A percentile compares a stretch with the other conserved stretches of the same genome.
Conservation (phyloP, 1,140 invertebrate genomes). For the Aphidius gifuensis region DNA sequence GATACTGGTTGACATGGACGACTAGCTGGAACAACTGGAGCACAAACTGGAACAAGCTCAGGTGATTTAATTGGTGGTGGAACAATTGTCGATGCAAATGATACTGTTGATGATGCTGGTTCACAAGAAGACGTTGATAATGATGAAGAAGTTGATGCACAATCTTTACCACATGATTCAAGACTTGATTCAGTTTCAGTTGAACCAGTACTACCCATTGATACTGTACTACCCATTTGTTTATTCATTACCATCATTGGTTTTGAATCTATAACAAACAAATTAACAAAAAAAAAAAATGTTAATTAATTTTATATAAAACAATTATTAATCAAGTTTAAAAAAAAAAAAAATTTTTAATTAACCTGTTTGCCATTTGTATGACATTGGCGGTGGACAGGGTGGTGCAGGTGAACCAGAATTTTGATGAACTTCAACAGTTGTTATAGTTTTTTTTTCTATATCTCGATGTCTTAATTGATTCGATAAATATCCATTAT, state of each 20-base stretch:
- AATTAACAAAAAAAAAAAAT: not conserved
- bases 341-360: not conserved
- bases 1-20: slow-evolving; percentile 24
- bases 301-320: not conserved
- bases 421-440: slow-evolving; percentile 50
- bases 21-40: slow-evolving; percentile 19
- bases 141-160: slow-evolving; percentile 49
- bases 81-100: slow-evolving; percentile 32
- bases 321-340: not conserved
- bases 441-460: slow-evolving; percentile 48
- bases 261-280: slow-evolving; percentile 36
- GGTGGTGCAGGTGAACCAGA: slow-evolving; percentile 49
- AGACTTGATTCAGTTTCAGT: slow-evolving; percentile 53
- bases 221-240: slow-evolving; percentile 54
- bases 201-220: slow-evolving; percentile 53
- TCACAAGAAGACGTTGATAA: slow-evolving; percentile 50
- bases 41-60: slow-evolving; percentile 25
- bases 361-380: slow-evolving; percentile 50
- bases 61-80: slow-evolving; percentile 22
- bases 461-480: slow-evolving; percentile 35
- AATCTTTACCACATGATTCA: slow-evolving; percentile 52
- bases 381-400: slow-evolving; percentile 44
- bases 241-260: slow-evolving; percentile 52
- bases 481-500: slow-evolving; percentile 36
- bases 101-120: slow-evolving; percentile 37